Evolutionary conservation across 2,797 vertebrate genomes (phyloP), one percentile per base, ranked within the genome.

Genomic region (Sphenopsis melanotis): DNA sequence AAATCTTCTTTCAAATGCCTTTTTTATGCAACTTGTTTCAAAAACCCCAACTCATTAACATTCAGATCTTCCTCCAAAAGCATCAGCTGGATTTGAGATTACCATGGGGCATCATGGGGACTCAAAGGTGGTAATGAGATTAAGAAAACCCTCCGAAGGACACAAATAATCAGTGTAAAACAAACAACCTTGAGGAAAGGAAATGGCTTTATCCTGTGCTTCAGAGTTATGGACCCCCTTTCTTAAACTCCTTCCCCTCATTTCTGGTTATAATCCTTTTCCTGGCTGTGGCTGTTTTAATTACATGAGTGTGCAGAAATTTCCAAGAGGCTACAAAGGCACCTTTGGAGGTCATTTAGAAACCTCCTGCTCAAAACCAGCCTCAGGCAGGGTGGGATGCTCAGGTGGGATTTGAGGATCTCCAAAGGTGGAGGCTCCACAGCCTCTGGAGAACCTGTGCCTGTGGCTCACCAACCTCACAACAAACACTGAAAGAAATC

Each of bases 131-230:
- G 18, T 5, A 91, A 80, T 32, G 68, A 55, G 26, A 77, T 59
- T 64, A 46, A 70, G 83, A 94, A 79, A 93, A 92, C 41, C 63
- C 74, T 94, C 82, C 82, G 68, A 77, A 95, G 75, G 27, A 83
- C 65, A 72, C 56, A 83, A 44, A 64, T 74, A 83, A 86, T 79
- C 83, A 72, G 80, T n/a, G 60, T 56, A 52, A 76, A 94, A 72
- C 71, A 86, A 92, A 12, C 24, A 57, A 78, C 42, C 41, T 49
- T 27, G 15, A 88, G 82, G 23, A 59, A 76, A 60, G 50, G 12
- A 79, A 83, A 63, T 17, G 24, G 66, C 46, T 87, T 91, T 56
- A 50, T 61, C 60, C 79, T 36, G 36, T 17, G 24, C 32, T 78
- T 82, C 59, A 41, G 34, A 75, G 47, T 59, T 71, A 71, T 0